phyloP scores from a whole-genome alignment of 2,888 invertebrate genomes.

The Synanthedon vespiformis region DNA sequence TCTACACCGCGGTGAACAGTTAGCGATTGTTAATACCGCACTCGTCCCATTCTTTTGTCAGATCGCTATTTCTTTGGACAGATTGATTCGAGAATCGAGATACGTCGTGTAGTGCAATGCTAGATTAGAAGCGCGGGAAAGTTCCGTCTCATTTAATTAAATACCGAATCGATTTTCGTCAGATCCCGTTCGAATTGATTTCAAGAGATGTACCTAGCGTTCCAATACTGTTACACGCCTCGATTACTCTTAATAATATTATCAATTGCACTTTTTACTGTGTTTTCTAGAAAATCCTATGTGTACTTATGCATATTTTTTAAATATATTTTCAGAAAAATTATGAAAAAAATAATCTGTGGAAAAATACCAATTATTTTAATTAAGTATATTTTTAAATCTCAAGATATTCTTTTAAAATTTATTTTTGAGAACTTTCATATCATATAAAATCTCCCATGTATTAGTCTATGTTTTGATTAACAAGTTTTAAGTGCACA shows the following conservation, averaged over 20 bases:
- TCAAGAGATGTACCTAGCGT: constrained; percentile 5
- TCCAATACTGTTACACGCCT: constrained; percentile 32
- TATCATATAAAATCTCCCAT: too few relatives aligned
- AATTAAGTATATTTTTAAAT: too few relatives aligned
- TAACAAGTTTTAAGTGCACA: too few relatives aligned
- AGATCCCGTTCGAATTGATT: constrained; percentile 51
- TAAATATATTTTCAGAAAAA: too few relatives aligned
- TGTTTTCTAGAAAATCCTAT: too few relatives aligned
- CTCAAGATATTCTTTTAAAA: too few relatives aligned
- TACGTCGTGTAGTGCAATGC: constrained; percentile 38
- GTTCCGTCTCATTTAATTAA: constrained; percentile 54
- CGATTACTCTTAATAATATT: neutral
- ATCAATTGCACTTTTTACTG: too few relatives aligned
- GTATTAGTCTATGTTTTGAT: too few relatives aligned
- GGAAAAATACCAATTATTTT: too few relatives aligned
- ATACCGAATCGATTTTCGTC: constrained; percentile 56
- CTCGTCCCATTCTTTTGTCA: constrained; percentile 50
- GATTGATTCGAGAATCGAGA: constrained; percentile 51
- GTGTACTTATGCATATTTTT: too few relatives aligned
- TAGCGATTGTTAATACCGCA: constrained; percentile 54
- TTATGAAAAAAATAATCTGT: too few relatives aligned
- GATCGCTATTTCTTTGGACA: constrained; percentile 51
- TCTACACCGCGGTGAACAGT: constrained; percentile 35
- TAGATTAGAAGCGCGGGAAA: constrained; percentile 55
- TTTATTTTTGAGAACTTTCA: too few relatives aligned